A percentile compares a stretch with the other conserved stretches of the same genome.
Conservation (phyloP, 2,113 vertebrate species). For the Mesembrinibis cayennensis region DNA sequence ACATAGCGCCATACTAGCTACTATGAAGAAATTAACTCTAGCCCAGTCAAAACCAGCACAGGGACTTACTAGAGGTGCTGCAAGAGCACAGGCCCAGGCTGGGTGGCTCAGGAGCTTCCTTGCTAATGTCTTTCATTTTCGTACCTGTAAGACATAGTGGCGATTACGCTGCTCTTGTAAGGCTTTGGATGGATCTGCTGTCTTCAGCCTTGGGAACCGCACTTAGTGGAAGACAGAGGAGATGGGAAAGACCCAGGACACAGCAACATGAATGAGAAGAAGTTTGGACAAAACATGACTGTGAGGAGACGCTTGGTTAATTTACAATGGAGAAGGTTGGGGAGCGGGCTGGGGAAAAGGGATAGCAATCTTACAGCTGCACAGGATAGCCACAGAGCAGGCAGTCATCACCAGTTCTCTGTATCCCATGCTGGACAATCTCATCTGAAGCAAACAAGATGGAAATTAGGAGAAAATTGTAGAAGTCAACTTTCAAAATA, state of each 20-base stretch:
- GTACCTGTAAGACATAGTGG: not conserved
- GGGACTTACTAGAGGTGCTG: not conserved
- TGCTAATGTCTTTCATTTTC: not conserved
- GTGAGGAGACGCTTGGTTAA: not conserved
- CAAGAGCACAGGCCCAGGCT: not conserved
- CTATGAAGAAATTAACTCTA: no score
- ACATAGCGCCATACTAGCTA: no score
- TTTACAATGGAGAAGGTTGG: not conserved
- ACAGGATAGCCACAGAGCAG: not conserved
- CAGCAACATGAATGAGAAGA: not conserved
- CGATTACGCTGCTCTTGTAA: not conserved
- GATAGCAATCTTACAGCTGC: not conserved
- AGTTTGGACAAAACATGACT: not conserved
- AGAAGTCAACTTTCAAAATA: not conserved
- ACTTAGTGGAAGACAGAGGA: not conserved
- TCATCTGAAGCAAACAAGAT: not conserved
- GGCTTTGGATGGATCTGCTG: not conserved
- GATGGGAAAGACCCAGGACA: not conserved
- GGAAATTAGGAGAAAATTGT: not conserved
- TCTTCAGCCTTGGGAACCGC: not conserved
- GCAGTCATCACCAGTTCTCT: not conserved
- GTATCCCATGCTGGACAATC: not conserved
- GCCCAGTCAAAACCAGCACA: not conserved
- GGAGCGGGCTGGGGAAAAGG: not conserved
- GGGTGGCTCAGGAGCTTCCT: not conserved